Evolutionary conservation across 2,113 vertebrate genomes (phyloP), one percentile per base, ranked within the genome.

Genomic region (Caloenas nicobarica): DNA sequence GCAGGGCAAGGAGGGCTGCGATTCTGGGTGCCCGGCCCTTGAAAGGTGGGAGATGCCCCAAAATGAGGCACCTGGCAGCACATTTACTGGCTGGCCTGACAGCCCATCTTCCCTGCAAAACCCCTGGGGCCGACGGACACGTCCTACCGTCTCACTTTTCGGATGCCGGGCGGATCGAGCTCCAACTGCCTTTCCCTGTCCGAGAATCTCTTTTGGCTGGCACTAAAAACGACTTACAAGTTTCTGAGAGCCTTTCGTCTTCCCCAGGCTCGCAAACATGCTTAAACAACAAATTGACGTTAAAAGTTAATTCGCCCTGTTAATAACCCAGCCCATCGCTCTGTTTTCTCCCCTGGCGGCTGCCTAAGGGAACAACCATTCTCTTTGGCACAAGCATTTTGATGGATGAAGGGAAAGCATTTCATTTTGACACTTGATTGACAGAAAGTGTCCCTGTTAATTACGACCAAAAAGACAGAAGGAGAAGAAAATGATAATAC

Each of bases 81-180:
- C 56, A 5, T 0, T 56, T 26, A 13, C 19, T 44, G 57, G 29
- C 44, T 57, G 40, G 46, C 16, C 42, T 16, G 42, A 13, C 42
- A 42, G 16, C 42, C 42, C 42, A 44, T 44, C 44, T 40, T 26
- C n/a, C 13, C 62, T 53, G 38, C 62, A 34, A 44, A 17, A 15
- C 4, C n/a, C 50, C 33, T 1, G 33, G 38, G 60, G 25, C 33
- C 13, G 5, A 62, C 3, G 1, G 0, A 8, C 44, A 11, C 58
- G 25, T 25, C 61, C 65, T 31, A 3, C 22, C 16, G 22, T 10
- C 78, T 58, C 71, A 2, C 38, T 66, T 58, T 34, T 42, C 2
- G 0, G 31, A 7, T 10, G 64, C 56, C 4, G 9, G 38, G 78
- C 33, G 66, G 40, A 64, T 71, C 25, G 5, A 56, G 33, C 42